A percentile compares a stretch with the other conserved stretches of the same genome.
Evolutionary conservation across 2,113 vertebrate species (phyloP).

Genomic region (Alces alces): DNA sequence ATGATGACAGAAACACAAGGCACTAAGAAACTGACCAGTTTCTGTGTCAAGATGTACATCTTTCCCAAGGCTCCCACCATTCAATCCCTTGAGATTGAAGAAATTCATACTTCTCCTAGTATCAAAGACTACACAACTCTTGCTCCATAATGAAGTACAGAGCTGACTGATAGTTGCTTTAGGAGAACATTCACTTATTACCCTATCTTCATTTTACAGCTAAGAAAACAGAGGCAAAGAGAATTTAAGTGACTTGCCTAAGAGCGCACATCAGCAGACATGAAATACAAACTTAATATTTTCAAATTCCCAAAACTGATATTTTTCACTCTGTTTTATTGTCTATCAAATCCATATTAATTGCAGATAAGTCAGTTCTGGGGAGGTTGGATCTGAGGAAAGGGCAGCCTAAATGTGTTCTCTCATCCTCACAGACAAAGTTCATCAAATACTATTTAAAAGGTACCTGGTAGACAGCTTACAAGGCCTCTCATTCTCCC

Average conservation of each 20-base stretch:
- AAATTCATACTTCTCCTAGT: background rate
- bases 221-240: background rate
- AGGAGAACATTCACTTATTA: background rate
- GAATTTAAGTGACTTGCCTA: background rate
- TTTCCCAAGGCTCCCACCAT: background rate
- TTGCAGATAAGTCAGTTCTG: background rate
- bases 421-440: background rate
- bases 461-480: background rate
- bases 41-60: background rate
- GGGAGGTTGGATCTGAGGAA: background rate
- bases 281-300: background rate
- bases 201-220: background rate
- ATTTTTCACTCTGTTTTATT: background rate
- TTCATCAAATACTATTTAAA: background rate
- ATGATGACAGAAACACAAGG: background rate
- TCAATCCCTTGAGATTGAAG: background rate
- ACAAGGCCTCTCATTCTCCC: background rate
- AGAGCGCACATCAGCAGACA: background rate
- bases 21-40: background rate
- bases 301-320: background rate
- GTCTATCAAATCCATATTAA: background rate
- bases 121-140: background rate
- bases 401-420: background rate
- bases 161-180: background rate
- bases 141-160: background rate